phyloP scores from a whole-genome alignment of 2,888 invertebrate genomes.

The Caenorhabditis sinica region DNA sequence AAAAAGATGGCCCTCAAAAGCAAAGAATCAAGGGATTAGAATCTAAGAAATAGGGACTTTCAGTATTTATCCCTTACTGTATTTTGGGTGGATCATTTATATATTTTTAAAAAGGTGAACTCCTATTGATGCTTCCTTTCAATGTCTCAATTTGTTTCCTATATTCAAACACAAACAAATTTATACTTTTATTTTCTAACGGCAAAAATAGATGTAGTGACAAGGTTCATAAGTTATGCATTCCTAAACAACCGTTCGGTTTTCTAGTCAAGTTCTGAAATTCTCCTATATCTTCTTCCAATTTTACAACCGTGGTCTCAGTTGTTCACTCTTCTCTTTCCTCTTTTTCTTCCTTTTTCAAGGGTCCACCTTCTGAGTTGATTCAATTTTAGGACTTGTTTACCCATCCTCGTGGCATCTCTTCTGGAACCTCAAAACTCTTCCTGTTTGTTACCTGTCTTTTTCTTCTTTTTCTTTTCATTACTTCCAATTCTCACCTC shows the following conservation, averaged over 20 bases:
- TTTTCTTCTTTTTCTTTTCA: background rate
- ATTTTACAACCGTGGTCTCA: slow-evolving; percentile 10
- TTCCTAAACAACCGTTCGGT: background rate
- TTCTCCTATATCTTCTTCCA: background rate
- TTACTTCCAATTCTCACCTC: slow-evolving; percentile 10
- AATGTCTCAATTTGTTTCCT: too few species aligned
- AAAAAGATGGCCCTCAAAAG: slow-evolving; percentile 38
- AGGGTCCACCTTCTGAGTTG: slow-evolving; percentile 25
- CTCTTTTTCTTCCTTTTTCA: slow-evolving; percentile 15
- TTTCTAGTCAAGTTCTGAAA: slow-evolving; percentile 5
- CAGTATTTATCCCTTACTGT: background rate
- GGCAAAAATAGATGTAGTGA: too few species aligned
- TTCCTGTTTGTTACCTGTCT: background rate
- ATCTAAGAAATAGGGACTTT: background rate
- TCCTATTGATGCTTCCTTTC: too few species aligned
- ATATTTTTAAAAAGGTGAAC: too few species aligned
- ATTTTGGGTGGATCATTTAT: too few species aligned
- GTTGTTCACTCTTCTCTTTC: slow-evolving; percentile 9
- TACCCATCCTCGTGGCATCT: slow-evolving; percentile 31
- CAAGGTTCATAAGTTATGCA: background rate
- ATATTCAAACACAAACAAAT: too few species aligned
- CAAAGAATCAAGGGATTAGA: slow-evolving; percentile 17
- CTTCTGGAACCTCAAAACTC: slow-evolving; percentile 13
- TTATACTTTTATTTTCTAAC: too few species aligned
- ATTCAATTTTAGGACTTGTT: slow-evolving; percentile 50